phyloP scores from a whole-genome alignment of 2,888 invertebrate genomes.

The Rotaria macrura region DNA sequence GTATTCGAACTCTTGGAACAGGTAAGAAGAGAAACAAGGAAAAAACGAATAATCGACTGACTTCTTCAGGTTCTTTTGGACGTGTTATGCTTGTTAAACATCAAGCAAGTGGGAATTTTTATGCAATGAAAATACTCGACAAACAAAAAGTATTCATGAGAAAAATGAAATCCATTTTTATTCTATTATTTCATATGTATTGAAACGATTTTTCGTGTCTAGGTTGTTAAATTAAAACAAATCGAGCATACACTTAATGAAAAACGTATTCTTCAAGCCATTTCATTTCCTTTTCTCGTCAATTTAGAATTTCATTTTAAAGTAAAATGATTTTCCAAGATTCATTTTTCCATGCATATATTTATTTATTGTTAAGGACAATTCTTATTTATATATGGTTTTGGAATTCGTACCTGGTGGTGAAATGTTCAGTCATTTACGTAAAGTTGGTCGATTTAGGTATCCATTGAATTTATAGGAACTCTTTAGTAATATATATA shows the following conservation, averaged over 20 bases:
- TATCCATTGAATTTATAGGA: no score
- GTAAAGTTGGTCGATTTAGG: slow-evolving; percentile 85
- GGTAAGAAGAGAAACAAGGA: slow-evolving; percentile 45
- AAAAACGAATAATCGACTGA: not conserved
- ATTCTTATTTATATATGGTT: slow-evolving; percentile 98
- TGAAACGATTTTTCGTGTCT: slow-evolving; percentile 31
- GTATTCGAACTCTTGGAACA: slow-evolving; percentile 26
- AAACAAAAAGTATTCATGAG: slow-evolving; percentile 75
- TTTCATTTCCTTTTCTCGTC: slow-evolving; percentile 96
- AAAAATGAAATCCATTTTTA: not conserved
- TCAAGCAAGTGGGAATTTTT: slow-evolving; percentile 88
- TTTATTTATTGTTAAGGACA: slow-evolving; percentile 59
- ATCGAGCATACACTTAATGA: slow-evolving; percentile 99
- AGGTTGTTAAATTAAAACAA: slow-evolving; percentile 93
- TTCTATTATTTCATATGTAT: not conserved
- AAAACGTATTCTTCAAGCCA: slow-evolving; percentile 94
- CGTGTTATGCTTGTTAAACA: slow-evolving; percentile 99
- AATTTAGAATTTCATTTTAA: slow-evolving; percentile 96
- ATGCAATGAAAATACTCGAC: slow-evolving; percentile 99
- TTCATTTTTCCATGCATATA: not conserved
- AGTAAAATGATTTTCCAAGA: slow-evolving; percentile 44
- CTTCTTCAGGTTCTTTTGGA: slow-evolving; percentile 73
- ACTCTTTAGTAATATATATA: no score
- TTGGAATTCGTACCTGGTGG: slow-evolving; percentile 98
- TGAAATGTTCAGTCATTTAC: slow-evolving; percentile 97